A percentile compares a stretch with the other conserved stretches of the same genome.
Conservation (phyloP, 2,113 vertebrate genomes). For the Pungitius pungitius region DNA sequence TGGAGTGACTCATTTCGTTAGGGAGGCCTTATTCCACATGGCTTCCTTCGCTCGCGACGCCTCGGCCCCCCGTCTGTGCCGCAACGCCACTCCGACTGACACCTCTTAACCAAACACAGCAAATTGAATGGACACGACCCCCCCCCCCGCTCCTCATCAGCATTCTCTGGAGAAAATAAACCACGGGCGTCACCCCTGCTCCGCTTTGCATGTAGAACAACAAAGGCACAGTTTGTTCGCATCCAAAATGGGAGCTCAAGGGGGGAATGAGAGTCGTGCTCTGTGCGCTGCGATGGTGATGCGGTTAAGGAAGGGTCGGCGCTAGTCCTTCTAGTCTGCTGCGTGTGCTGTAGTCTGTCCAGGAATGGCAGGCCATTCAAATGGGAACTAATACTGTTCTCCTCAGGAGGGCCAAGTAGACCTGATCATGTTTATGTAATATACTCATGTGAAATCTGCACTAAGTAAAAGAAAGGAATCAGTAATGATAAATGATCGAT, state of each 20-base stretch:
- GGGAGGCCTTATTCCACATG: conserved; percentile 70
- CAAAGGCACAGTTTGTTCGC: conserved; percentile 68
- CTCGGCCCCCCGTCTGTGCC: conserved; percentile 57
- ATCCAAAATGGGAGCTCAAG: conserved; percentile 61
- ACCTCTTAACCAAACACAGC: conserved; percentile 67
- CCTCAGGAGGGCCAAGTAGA: neutral
- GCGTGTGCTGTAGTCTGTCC: conserved; percentile 10
- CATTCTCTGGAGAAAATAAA: conserved; percentile 49
- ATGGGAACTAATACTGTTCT: neutral
- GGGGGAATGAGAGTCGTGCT: conserved; percentile 51
- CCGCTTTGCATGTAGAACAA: conserved; percentile 70
- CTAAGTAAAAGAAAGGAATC: neutral
- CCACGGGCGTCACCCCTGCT: conserved; percentile 46
- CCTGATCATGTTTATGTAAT: neutral
- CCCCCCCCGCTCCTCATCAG: conserved; percentile 66
- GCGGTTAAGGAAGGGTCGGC: neutral
- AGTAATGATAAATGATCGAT: neutral
- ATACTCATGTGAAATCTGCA: conserved; percentile 4
- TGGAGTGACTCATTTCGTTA: conserved; percentile 73
- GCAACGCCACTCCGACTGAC: conserved; percentile 66
- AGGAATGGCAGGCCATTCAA: conserved; percentile 15
- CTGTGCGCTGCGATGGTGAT: conserved; percentile 38
- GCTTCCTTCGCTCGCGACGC: conserved; percentile 63
- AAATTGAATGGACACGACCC: conserved; percentile 60
- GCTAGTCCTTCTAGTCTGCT: conserved; percentile 26